Evolutionary conservation across 2,113 vertebrate genomes (phyloP).

Genomic region (Falcunculus frontatus): DNA sequence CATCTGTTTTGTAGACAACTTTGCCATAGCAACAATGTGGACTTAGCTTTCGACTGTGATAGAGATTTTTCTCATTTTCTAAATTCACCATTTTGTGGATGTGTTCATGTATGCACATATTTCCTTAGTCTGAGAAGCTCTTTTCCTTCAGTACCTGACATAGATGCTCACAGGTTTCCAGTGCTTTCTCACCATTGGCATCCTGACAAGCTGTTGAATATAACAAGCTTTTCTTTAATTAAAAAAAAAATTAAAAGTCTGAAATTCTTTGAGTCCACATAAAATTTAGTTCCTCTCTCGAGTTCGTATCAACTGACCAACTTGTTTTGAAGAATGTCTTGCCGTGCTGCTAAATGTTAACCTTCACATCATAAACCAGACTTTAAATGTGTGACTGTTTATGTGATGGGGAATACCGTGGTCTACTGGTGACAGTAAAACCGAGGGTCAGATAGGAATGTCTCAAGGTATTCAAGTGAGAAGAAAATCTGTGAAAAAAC

Average conservation of each 20-base stretch:
- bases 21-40: not conserved
- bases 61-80: not conserved
- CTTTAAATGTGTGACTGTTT: not conserved
- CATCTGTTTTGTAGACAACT: not conserved
- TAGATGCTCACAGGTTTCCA: not conserved
- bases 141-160: not conserved
- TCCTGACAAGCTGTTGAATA: not conserved
- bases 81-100: not conserved
- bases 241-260: not conserved
- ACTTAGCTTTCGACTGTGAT: not conserved
- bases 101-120: accelerated
- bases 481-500: not conserved
- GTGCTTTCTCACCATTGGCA: not conserved
- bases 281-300: not conserved
- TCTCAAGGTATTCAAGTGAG: not conserved
- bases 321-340: not conserved
- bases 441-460: not conserved
- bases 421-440: not conserved
- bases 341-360: not conserved
- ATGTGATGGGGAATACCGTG: not conserved
- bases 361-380: not conserved
- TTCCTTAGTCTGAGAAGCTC: not conserved
- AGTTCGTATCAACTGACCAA: not conserved
- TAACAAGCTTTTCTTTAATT: not conserved
- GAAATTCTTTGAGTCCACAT: not conserved